These are phyloP conservation scores for Acanthoscelides obtectus DNA, from an alignment of 2,888 invertebrate species.

Conservation along the genomic window DNA sequence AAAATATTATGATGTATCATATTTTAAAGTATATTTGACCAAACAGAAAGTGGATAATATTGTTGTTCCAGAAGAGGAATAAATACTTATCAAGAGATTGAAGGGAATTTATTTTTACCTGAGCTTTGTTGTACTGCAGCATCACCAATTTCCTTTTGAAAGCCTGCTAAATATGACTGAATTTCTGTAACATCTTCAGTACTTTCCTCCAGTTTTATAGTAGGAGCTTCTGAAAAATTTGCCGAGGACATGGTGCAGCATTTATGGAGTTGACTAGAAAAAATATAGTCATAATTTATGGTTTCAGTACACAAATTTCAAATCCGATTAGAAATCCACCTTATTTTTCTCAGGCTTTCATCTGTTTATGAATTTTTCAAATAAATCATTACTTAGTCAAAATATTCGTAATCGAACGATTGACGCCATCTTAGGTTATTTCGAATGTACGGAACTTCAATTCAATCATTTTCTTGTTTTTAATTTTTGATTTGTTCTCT, in stretches of 20 bases:
- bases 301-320: no score
- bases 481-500: neutral
- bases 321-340: no score
- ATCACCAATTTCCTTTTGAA: slow-evolving; percentile 73
- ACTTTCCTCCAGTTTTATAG: slow-evolving; percentile 48
- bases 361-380: no score
- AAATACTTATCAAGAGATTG: neutral
- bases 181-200: slow-evolving; percentile 61
- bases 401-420: neutral
- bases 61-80: slow-evolving; percentile 3
- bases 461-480: neutral
- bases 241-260: slow-evolving; percentile 36
- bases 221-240: slow-evolving; percentile 40
- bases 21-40: slow-evolving; percentile 13
- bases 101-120: slow-evolving; percentile 39
- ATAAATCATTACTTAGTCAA: neutral
- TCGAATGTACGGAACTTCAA: neutral
- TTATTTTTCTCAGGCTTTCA: no score
- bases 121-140: slow-evolving; percentile 45
- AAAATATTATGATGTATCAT: slow-evolving; percentile 10
- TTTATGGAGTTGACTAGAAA: neutral
- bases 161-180: slow-evolving; percentile 75
- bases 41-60: slow-evolving; percentile 10
- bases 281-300: no score
- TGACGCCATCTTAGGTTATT: slow-evolving; percentile 1